A percentile compares a stretch with the other conserved stretches of the same genome.
phyloP scores from a whole-genome alignment of 2,113 vertebrate species.

The Anhinga anhinga region DNA sequence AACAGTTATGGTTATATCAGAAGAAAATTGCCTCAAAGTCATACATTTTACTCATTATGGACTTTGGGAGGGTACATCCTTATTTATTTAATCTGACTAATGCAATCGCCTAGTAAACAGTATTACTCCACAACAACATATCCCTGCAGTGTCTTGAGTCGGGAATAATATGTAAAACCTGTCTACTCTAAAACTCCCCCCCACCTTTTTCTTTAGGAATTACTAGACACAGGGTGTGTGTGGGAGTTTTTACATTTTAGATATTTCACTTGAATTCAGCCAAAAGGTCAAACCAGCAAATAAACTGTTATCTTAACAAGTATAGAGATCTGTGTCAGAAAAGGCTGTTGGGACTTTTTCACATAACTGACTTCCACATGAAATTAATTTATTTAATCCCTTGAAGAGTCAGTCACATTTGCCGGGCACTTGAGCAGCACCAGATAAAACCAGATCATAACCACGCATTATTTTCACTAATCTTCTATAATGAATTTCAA shows the following conservation, averaged over 20 bases:
- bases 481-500: neutral
- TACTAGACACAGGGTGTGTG: neutral
- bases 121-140: neutral
- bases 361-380: neutral
- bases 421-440: neutral
- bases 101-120: neutral
- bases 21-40: neutral
- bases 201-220: neutral
- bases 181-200: too few relatives aligned
- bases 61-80: neutral
- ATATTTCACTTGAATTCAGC: neutral
- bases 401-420: neutral
- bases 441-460: neutral
- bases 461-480: neutral
- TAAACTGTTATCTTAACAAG: neutral
- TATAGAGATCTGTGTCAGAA: neutral
- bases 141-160: neutral
- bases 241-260: neutral
- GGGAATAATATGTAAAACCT: neutral
- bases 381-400: slow-evolving; percentile 1
- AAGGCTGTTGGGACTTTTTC: neutral
- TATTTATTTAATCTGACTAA: neutral
- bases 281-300: neutral
- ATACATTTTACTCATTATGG: neutral
- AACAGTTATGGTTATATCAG: neutral